phyloP scores from a whole-genome alignment of 2,888 invertebrate genomes.

The Xylocampa areola region DNA sequence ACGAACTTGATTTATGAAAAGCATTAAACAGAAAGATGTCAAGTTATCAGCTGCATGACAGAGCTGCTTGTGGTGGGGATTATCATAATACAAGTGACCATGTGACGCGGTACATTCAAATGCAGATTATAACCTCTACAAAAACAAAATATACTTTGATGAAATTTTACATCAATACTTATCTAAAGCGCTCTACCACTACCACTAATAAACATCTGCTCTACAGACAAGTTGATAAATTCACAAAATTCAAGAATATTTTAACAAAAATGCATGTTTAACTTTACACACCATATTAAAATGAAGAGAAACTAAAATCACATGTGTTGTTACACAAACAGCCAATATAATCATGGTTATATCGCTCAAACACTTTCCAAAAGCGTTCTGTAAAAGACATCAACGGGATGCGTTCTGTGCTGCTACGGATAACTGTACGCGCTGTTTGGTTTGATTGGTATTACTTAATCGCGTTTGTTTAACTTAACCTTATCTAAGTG shows the following conservation, averaged over 20 bases:
- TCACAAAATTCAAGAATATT: conserved; percentile 19
- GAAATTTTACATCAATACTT: conserved; percentile 10
- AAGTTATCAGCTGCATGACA: too few species aligned
- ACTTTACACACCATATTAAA: conserved; percentile 67
- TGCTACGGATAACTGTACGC: conserved; percentile 52
- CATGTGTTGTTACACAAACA: conserved; percentile 70
- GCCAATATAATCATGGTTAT: conserved; percentile 74
- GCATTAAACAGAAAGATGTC: conserved; percentile 8
- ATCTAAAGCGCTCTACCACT: conserved; percentile 8
- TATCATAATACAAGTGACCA: conserved; percentile 43
- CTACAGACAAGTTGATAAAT: conserved; percentile 11
- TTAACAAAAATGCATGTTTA: conserved; percentile 49
- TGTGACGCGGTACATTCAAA: conserved; percentile 37
- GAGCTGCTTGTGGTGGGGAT: conserved; percentile 28
- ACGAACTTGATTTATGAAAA: conserved; percentile 11
- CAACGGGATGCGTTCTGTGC: conserved; percentile 78
- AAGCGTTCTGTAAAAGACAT: conserved; percentile 86
- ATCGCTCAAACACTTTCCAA: conserved; percentile 81
- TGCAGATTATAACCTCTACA: conserved; percentile 22
- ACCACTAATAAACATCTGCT: conserved; percentile 10
- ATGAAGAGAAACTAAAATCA: conserved; percentile 70
- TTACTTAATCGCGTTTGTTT: conserved; percentile 31
- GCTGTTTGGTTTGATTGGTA: conserved; percentile 25
- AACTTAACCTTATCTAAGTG: conserved; percentile 8
- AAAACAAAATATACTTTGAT: conserved; percentile 18